Conservation (phyloP, 2,113 vertebrate species). For the Bubo scandiacus region DNA sequence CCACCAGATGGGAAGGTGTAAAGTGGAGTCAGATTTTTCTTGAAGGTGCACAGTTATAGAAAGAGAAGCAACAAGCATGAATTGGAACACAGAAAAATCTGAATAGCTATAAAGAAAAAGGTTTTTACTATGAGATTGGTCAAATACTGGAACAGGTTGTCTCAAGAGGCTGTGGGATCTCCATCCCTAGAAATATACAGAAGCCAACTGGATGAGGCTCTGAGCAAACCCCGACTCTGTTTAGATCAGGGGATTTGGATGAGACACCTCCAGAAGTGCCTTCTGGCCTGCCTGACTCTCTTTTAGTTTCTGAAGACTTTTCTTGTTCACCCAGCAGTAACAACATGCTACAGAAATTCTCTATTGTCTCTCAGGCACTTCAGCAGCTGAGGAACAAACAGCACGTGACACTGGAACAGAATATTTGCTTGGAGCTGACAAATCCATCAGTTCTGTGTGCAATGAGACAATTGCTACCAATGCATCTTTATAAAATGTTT, state of each 20-base stretch:
- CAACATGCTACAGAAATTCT: not conserved
- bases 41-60: not conserved
- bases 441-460: not conserved
- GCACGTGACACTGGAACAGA: not conserved
- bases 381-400: not conserved
- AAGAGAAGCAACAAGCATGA: not conserved
- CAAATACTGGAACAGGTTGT: not conserved
- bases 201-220: not conserved
- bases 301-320: not conserved
- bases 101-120: not conserved
- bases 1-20: not conserved
- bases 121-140: not conserved
- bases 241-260: not conserved
- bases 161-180: not conserved
- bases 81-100: not conserved
- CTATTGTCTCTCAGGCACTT: not conserved
- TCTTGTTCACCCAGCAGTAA: not conserved
- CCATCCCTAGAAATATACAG: not conserved
- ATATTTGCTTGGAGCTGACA: not conserved
- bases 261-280: not conserved
- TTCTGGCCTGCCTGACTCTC: not conserved
- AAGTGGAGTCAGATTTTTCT: not conserved
- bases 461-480: not conserved
- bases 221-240: not conserved
- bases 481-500: not conserved